Percentiles rank a stretch among this genome's conserved stretches.
These are phyloP conservation scores for Periphyllus acericola DNA, from an alignment of 2,888 invertebrate species.

Conservation along the genomic window DNA sequence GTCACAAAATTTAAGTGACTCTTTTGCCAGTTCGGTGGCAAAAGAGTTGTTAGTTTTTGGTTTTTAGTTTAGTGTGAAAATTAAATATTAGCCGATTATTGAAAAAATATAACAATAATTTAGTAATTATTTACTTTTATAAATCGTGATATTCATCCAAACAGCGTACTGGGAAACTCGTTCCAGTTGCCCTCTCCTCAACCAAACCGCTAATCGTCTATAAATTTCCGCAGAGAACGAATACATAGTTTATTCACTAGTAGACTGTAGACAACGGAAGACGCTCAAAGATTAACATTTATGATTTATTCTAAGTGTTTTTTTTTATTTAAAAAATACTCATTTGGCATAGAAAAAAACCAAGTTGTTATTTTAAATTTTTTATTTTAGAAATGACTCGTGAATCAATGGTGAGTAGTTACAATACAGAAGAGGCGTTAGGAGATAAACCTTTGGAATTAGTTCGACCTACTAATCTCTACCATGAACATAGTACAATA, in stretches of 20 bases:
- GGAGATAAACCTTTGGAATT: conserved; percentile 54
- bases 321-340: too few species aligned
- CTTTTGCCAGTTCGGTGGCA: not conserved
- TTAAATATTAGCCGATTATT: not conserved
- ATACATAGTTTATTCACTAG: not conserved
- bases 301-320: too few species aligned
- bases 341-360: not conserved
- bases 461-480: conserved; percentile 65
- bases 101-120: not conserved
- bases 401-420: conserved; percentile 68
- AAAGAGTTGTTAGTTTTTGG: not conserved
- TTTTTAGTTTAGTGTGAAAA: not conserved
- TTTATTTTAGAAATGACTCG: conserved; percentile 69
- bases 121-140: not conserved
- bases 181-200: not conserved
- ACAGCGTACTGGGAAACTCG: not conserved
- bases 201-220: not conserved
- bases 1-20: not conserved
- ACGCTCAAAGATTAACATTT: not conserved
- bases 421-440: conserved; percentile 57
- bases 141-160: not conserved
- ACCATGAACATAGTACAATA: conserved; percentile 68
- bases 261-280: not conserved
- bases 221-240: not conserved
- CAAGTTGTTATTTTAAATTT: not conserved